Base-by-base conservation (phyloP, 2,113 vertebrate species). In the Siniperca chuatsi region DNA sequence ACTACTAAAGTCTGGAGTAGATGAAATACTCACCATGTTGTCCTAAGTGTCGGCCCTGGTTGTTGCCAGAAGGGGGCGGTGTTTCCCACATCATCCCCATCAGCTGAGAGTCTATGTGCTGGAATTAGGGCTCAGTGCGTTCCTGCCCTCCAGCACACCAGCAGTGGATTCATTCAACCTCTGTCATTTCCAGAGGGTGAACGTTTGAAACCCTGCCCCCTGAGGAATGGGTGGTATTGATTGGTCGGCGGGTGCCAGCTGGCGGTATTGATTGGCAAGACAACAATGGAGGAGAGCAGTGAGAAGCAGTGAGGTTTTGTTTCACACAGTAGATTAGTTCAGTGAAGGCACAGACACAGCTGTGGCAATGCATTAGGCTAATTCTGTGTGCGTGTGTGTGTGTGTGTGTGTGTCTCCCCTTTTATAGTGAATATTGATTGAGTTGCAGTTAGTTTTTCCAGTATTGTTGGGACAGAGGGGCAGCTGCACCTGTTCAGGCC, bases 241-340 rank as follows among this genome's bases (percentile, higher is more conserved):
- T 87, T 79, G 85, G 84, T 60, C 64, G 66, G 46, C 12, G 68
- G 86, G 87, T 86, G 71, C 83, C 90, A 89, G 90, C 79, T 87
- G 87, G 70, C 1, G 4, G 40, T 85, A 94, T 92, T 92, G 93
- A 93, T 93, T 20, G 42, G 12, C 58, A 50, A 84, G 72, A 50
- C 33, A 67, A 86, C 81, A 90, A 84, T 66, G 86, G 75, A 61
- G 66, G 25, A 42, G 77, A 67, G 57, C 80, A 90, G 92, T 95
- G 95, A 94, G 95, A 95, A 94, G 62, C 75, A 29, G 65, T n/a
- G n/a, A 33, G 40, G 79, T 48, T 87, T 87, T 50, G 68, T 90
- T 96, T 96, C 94, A 94, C 94, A 95, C 92, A 94, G 84, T 50
- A 58, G 72, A 77, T 73, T 46, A 83, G 75, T 25, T 48, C 35